Conservation (phyloP, 23 tunicate genomes). For the Styela clava region DNA sequence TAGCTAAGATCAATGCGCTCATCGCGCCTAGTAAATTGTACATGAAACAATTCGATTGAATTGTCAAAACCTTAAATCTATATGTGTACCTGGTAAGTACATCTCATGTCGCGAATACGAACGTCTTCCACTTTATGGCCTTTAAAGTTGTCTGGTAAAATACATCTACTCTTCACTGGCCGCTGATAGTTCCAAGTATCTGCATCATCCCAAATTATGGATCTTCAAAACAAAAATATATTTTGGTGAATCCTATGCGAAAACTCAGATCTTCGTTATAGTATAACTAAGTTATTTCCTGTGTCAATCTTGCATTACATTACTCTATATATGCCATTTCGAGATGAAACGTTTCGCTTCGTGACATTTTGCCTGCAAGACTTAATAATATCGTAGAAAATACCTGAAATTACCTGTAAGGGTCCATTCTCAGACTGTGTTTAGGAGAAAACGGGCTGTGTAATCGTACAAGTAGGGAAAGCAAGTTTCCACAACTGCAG, state of each 20-base stretch:
- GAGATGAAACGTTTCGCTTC: no score
- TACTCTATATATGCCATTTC: no score
- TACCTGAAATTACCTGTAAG: constrained; percentile 33
- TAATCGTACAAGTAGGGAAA: constrained; percentile 24
- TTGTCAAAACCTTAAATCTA: no score
- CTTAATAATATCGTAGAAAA: not conserved
- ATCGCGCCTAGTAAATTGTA: no score
- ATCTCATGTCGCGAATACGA: constrained; percentile 20
- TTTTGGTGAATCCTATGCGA: no score
- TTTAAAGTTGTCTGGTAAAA: constrained; percentile 5
- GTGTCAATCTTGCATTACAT: no score
- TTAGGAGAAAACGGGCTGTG: not conserved
- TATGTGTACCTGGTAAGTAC: constrained; percentile 28
- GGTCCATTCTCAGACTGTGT: constrained; percentile 24
- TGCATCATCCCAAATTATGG: constrained; percentile 26
- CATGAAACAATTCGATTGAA: no score
- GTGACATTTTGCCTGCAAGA: no score
- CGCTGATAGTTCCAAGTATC: constrained; percentile 43
- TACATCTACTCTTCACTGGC: constrained; percentile 25
- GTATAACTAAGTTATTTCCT: no score
- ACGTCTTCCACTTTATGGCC: constrained; percentile 28
- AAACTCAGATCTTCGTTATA: no score
- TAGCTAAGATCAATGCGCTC: no score
- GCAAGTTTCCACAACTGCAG: constrained; percentile 46
- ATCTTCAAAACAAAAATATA: constrained; percentile 9